phyloP scores from a whole-genome alignment of 92 coral and sea anemone genomes.

The Parazoanthus atlanticus region DNA sequence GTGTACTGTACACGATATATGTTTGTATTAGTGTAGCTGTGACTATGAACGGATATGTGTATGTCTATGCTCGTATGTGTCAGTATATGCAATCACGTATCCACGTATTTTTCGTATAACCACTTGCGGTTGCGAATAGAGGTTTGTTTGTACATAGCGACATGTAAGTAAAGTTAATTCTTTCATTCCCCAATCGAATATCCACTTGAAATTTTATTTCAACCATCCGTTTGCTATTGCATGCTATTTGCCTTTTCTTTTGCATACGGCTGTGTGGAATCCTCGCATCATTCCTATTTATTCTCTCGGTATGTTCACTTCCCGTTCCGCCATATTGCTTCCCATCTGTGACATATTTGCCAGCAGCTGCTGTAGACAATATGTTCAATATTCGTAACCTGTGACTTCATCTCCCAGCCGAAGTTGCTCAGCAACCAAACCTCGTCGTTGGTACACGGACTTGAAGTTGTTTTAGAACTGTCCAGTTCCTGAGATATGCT shows the following conservation, averaged over 20 bases:
- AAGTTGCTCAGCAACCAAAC: neutral
- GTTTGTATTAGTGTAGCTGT: neutral
- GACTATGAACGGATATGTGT: neutral
- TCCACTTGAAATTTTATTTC: too few species aligned
- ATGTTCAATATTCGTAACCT: neutral
- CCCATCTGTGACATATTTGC: neutral
- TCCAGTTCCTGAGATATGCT: neutral
- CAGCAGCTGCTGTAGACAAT: neutral
- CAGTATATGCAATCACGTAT: too few species aligned
- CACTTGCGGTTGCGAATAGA: too few species aligned
- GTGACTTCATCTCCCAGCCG: neutral
- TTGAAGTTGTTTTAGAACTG: neutral
- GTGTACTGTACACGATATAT: neutral
- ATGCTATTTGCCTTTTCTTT: neutral
- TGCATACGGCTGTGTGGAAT: neutral
- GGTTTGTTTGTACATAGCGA: neutral
- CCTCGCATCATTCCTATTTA: neutral
- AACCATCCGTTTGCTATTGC: neutral
- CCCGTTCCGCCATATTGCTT: neutral
- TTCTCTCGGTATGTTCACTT: neutral
- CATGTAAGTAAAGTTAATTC: neutral
- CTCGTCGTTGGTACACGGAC: neutral
- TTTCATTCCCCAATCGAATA: neutral
- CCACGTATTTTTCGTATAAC: too few species aligned
- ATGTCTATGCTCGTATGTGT: neutral